Evolutionary conservation across 2,797 vertebrate species (phyloP), one percentile per base, ranked within the genome.

Genomic region (Pseudocheirus occidentalis): DNA sequence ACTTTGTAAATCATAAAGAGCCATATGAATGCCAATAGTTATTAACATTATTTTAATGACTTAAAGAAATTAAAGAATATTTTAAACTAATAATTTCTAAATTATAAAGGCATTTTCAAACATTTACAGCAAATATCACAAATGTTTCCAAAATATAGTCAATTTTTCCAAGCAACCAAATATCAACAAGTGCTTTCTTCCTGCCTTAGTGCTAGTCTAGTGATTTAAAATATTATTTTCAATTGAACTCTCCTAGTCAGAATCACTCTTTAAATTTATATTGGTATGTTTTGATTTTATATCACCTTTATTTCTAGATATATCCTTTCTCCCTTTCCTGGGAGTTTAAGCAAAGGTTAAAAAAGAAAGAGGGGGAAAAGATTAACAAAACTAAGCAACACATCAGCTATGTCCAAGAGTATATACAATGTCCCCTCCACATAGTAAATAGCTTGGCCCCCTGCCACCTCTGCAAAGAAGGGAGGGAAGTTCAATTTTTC

Each of bases 171-270:
- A 95, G 59, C 34, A 94, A 91, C 31, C 0, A 9, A 96, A 55
- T 95, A 93, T 91, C 95, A 98, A 93, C 62, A 96, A 96, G 55
- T 62, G 90, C 54, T 92, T 24, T 29, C 28, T 95, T 97, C 90
- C 24, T 57, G 59, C 56, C 96, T 34, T 46, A 96, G 46, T 93
- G 96, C 56, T 95, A 97, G 97, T 97, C 93, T 94, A 92, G 3
- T 53, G 0, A 50, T 27, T 89, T 73, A n/a, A 94, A 94, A 93
- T 18, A 5, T 18, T 10, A 53, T 29, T 94, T 46, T 92, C 95
- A 81, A 50, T 95, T 98, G 92, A 92, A 96, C 97, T 96, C 96
- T 96, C 92, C 95, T 90, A 93, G 87, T 95, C 97, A 93, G 93
- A 97, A 87, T 46, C 18, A 87, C 50, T 87, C 40, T 46, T 87